Evolutionary conservation across 1,140 invertebrate species (phyloP).

Genomic region (Neodiprion pinetum): DNA sequence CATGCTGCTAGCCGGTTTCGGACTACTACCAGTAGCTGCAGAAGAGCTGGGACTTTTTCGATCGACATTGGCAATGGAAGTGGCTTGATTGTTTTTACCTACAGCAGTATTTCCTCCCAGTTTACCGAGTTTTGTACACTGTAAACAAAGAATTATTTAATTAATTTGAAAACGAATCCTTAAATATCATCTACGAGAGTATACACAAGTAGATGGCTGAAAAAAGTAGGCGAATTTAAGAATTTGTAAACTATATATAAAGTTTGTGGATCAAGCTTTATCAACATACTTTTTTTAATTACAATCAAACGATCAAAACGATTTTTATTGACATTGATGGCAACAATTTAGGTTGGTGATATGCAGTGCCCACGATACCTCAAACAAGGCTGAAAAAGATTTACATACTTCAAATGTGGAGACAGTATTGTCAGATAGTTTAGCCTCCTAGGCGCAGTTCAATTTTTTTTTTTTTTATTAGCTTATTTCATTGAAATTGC

Average conservation of each 20-base stretch:
- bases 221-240: slow-evolving; percentile 1
- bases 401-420: too few species aligned
- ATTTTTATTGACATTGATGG: too few species aligned
- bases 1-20: slow-evolving; percentile 63
- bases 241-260: slow-evolving; percentile 13
- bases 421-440: too few species aligned
- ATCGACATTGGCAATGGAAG: slow-evolving; percentile 49
- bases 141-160: slow-evolving; percentile 39
- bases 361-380: too few species aligned
- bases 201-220: too few species aligned
- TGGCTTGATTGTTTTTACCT: slow-evolving; percentile 50
- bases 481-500: too few species aligned
- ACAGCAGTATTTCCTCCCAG: slow-evolving; percentile 50
- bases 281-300: too few species aligned
- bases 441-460: too few species aligned
- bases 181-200: slow-evolving; percentile 20
- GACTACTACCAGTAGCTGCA: slow-evolving; percentile 61
- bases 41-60: slow-evolving; percentile 71
- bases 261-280: not conserved
- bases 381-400: too few species aligned
- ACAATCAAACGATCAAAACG: too few species aligned
- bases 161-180: slow-evolving; percentile 35
- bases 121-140: slow-evolving; percentile 59
- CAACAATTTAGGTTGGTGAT: too few species aligned
- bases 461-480: too few species aligned